Evolutionary conservation across 2,888 invertebrate genomes (phyloP), one percentile per base, ranked within the genome.

Genomic region (Athalia rosae): DNA sequence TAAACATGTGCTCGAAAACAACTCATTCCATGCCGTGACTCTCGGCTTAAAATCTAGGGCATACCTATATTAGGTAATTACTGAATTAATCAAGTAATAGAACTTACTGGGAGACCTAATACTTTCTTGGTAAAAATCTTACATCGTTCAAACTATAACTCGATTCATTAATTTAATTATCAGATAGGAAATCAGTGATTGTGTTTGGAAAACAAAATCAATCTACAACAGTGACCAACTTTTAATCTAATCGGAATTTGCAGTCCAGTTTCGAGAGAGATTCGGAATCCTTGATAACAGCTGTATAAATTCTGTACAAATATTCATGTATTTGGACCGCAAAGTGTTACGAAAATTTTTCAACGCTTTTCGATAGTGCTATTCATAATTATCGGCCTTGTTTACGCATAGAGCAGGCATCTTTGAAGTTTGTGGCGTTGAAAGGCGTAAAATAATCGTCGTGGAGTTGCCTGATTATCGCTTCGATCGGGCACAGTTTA

Each of bases 381-480:
- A n/a, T 53, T 53, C 53, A n/a, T 4, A 53, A 4, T 53, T 53
- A 53, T 76, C 58, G 76, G 0, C 66, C 76, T 9, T 76, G 58
- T 43, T 64, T 78, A n/a, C 48, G 74, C 15, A 66, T 41, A 8
- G 84, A 83, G 59, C 96, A 96, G 0, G 96, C 97, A 85, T 97
- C 96, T 89, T 96, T 96, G 87, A 95, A 97, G 90, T 97, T 97
- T 11, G 95, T 96, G n/a, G 94, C 95, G 88, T 97, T 97, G 84
- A 97, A 94, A 76, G 93, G 92, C 11, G 93, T 91, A 86, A 98
- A 96, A 88, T 97, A 97, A 90, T 97, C 96, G 83, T 96, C 96
- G 83, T 97, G 96, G 80, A 97, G 92, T 89, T 97, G 97, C 80
- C 97, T 91, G 8, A 96, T 94, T 79, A 98, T 96, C 86, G 95